These are phyloP conservation scores for Nettapus auritus DNA, from an alignment of 2,113 vertebrate genomes.

Conservation along the genomic window DNA sequence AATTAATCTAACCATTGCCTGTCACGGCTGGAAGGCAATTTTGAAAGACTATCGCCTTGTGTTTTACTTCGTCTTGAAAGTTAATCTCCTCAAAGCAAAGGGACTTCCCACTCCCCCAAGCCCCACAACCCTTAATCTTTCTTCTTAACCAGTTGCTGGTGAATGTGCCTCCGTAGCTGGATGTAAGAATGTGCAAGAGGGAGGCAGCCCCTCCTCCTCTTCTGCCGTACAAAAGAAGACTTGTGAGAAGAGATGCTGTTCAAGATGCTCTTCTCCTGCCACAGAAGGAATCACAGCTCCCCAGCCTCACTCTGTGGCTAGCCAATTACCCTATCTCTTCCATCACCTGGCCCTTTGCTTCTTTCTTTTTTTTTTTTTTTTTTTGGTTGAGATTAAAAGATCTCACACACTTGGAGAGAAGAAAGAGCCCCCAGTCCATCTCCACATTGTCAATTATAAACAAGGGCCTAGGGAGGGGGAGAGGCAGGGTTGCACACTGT, in stretches of 20 bases:
- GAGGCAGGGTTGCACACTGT: slow-evolving; percentile 10
- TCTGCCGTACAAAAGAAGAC: background rate
- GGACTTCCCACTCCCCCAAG: slow-evolving; percentile 52
- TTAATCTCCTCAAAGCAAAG: slow-evolving; percentile 73
- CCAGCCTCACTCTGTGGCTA: background rate
- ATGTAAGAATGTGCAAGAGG: background rate
- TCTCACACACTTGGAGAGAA: background rate
- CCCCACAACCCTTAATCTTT: slow-evolving; percentile 2
- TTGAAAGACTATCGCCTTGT: slow-evolving; percentile 69
- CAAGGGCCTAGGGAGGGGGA: background rate
- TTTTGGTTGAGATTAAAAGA: slow-evolving; percentile 44
- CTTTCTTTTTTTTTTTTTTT: accelerated
- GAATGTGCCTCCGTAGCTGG: background rate
- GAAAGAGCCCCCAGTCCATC: slow-evolving; percentile 58
- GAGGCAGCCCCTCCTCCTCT: background rate
- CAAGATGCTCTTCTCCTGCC: background rate
- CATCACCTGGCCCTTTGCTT: background rate
- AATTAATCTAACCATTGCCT: slow-evolving; percentile 66
- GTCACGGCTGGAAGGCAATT: slow-evolving; percentile 68
- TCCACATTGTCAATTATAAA: slow-evolving; percentile 59
- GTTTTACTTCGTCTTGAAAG: slow-evolving; percentile 54
- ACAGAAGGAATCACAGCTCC: background rate
- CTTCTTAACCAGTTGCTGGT: slow-evolving; percentile 27
- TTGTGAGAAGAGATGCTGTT: slow-evolving; percentile 9
- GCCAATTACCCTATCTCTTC: background rate